These are phyloP conservation scores for Pterocles burchelli DNA, from an alignment of 2,113 vertebrate genomes.

Conservation along the genomic window DNA sequence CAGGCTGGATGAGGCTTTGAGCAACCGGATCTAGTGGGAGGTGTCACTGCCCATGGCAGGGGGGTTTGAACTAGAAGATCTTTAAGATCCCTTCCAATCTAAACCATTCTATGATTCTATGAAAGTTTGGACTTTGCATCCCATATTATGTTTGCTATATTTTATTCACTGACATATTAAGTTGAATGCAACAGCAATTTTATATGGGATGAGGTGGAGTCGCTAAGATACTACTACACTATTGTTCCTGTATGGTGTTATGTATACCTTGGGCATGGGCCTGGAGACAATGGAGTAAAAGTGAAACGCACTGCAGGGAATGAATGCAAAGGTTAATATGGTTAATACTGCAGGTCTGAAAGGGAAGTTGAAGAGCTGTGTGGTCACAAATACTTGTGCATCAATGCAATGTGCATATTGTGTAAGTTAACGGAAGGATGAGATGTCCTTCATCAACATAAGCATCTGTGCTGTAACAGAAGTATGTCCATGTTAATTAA, in stretches of 20 bases:
- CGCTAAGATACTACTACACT: fast-evolving
- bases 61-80: too few species aligned
- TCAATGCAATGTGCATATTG: background rate
- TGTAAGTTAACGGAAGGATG: background rate
- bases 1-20: too few species aligned
- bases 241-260: background rate
- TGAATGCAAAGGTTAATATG: background rate
- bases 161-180: background rate
- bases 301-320: background rate
- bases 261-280: fast-evolving
- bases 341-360: background rate
- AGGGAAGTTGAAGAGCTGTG: background rate
- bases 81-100: too few species aligned
- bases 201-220: background rate
- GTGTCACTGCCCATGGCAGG: too few species aligned
- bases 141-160: background rate
- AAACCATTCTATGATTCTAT: too few species aligned
- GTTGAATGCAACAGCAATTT: background rate
- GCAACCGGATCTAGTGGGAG: too few species aligned
- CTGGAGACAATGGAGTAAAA: background rate
- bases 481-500: background rate
- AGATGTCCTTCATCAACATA: background rate
- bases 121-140: background rate
- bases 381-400: background rate
- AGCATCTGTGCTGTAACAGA: background rate